Evolutionary conservation across 2,888 invertebrate genomes (phyloP), one percentile per base, ranked within the genome.

Genomic region (Zygaena filipendulae): DNA sequence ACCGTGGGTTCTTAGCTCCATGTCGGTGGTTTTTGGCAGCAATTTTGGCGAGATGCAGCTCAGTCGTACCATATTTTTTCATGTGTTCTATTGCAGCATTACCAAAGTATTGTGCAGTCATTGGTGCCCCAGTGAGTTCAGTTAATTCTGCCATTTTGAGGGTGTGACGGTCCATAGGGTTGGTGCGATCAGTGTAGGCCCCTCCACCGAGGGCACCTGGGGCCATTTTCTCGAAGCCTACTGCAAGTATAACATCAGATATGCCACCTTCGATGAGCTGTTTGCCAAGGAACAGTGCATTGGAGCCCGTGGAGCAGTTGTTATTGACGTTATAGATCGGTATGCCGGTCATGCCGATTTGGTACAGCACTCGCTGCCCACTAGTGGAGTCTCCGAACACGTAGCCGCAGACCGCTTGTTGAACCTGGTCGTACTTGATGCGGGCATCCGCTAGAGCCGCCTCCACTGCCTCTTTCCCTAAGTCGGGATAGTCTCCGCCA

Each of bases 151-250:
- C 82, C 93, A 99, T 92, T 39, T 90, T 80, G 37, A 88, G 84
- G 1, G 96, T 85, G 59, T 94, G 97, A 44, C 87, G 91, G 37
- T 95, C 95, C 82, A 97, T 80, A 3, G 97, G 95, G 70, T 92
- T 91, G 0, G 92, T 90, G 30, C 95, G 85, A 61, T 97, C 95
- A 26, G 81, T 59, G 66, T 88, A 91, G 67, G 87, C 89, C 0
- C 87, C 68, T 0, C 86, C 69, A 8, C 85, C 75, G 7, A 99
- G 79, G 1, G 97, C 95, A 0, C 98, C 98, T 8, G 87, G 84
- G 43, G 96, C 89, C 99, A 99, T 99, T 72, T 97, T 98, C 59
- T 99, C 99, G 64, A 99, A 99, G 3, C 99, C 99, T 14, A 97
- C 72, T 2, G 97, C 97, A 31, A 99, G 71, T 0, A 92, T 89